Evolutionary conservation across 1,140 invertebrate species (phyloP), one percentile per base, ranked within the genome.

Genomic region (Venustaconcha ellipsiformis): DNA sequence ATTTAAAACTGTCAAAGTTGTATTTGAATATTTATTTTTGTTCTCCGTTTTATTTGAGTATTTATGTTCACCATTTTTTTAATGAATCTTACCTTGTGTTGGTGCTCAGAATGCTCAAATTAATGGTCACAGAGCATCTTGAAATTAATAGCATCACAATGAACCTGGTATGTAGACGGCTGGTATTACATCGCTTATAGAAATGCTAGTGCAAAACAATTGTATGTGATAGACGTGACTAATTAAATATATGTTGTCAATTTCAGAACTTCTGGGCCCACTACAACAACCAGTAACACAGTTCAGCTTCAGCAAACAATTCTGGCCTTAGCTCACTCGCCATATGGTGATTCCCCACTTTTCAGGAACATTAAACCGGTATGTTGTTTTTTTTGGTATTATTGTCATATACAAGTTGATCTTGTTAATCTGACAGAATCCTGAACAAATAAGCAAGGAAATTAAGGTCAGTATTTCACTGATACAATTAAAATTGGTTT

Each of bases 341-440:
- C 94, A 4, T 96, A 94, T 82, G 94, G 94, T n/a, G 94, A 95
- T 87, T 94, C 93, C 62, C 93, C 94, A 13, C 90, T 95, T 14
- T 92, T 95, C 74, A 94, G 94, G 86, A 94, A 94, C 87, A 85
- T 95, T 1, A 91, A 93, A 68, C 92, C 92, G 62, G 92, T 93
- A 89, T 88, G 89, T 89, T 23, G 23, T 15, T 13, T 20, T 70
- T 15, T 20, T 70, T 15, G 11, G 37, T 37, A 37, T 37, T 37
- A 37, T 8, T 37, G 37, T 37, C 37, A 37, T 8, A 37, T 37
- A 37, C 37, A 2, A 2, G 4, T 37, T 37, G 37, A 37, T 37
- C 37, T 37, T 37, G 37, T 37, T 37, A 37, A 37, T 37, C 37
- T 37, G 37, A 8, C 37, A 37, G 8, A 37, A 37, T 6, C 4